These are phyloP conservation scores for Pluvialis apricaria DNA, from an alignment of 2,113 vertebrate species.

Conservation along the genomic window DNA sequence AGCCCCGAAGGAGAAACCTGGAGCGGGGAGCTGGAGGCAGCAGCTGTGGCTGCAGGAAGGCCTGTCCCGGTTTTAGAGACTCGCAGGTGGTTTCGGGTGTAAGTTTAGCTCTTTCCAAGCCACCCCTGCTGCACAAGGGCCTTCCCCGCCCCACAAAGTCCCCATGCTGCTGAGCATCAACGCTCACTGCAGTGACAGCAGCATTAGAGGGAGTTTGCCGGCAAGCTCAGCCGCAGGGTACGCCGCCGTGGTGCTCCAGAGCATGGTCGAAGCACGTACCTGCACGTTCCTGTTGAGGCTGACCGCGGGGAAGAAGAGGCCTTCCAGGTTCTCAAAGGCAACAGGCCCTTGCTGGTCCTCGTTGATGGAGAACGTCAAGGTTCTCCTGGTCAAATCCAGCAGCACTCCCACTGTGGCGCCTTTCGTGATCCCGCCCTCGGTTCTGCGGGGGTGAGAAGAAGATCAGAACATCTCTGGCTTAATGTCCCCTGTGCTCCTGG, in stretches of 20 bases:
- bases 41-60: neutral
- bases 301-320: slow-evolving; percentile 91
- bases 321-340: slow-evolving; percentile 92
- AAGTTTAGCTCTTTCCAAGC: neutral
- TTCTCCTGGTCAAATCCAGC: slow-evolving; percentile 88
- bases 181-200: neutral
- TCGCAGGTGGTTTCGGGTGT: accelerated
- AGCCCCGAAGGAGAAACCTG: neutral
- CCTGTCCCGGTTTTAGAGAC: neutral
- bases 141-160: neutral
- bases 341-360: slow-evolving; percentile 98
- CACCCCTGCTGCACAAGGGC: neutral
- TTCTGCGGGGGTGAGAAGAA: slow-evolving; percentile 70
- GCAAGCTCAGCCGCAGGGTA: neutral
- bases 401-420: slow-evolving; percentile 91
- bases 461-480: neutral
- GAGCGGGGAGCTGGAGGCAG: accelerated
- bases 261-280: slow-evolving; percentile 52
- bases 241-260: neutral
- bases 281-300: slow-evolving; percentile 98
- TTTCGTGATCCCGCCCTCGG: slow-evolving; percentile 93
- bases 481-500: neutral
- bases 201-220: accelerated
- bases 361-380: slow-evolving; percentile 93
- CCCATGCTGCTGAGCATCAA: neutral